Evolutionary conservation across 2,113 vertebrate species (phyloP).

Genomic region (Coptodon bakossiorum): DNA sequence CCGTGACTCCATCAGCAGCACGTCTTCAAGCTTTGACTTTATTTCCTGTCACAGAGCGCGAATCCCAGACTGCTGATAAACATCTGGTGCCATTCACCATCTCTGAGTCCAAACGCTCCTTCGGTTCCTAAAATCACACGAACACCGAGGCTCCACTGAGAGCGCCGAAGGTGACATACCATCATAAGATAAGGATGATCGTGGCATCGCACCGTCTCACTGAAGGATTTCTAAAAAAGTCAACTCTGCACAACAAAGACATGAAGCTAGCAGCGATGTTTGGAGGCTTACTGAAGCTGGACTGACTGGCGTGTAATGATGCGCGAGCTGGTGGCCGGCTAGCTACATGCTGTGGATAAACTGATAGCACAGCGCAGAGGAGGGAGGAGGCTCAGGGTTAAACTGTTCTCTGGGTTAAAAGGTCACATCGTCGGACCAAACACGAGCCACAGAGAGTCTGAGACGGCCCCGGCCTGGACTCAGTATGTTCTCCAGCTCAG

Average conservation of each 20-base stretch:
- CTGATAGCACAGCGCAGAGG: not conserved
- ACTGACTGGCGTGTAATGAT: not conserved
- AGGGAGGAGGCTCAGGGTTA: not conserved
- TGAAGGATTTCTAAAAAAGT: not conserved
- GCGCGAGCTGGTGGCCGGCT: accelerated
- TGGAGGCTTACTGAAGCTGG: not conserved
- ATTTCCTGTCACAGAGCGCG: not conserved
- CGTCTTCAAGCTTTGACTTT: not conserved
- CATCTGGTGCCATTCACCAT: not conserved
- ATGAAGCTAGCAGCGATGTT: not conserved
- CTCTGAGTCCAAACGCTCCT: not conserved
- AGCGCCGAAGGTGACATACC: accelerated
- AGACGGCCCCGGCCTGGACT: not conserved
- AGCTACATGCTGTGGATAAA: not conserved
- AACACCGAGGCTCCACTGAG: not conserved
- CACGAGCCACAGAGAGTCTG: not conserved
- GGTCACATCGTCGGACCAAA: not conserved
- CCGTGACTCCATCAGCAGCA: accelerated
- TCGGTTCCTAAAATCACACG: not conserved
- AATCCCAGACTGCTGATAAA: not conserved
- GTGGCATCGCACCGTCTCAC: accelerated
- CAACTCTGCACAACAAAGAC: not conserved
- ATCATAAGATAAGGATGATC: not conserved
- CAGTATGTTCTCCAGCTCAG: not conserved
- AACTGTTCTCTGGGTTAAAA: not conserved